Conservation (phyloP, 1,140 invertebrate species). For the Polypedilum vanderplanki region DNA sequence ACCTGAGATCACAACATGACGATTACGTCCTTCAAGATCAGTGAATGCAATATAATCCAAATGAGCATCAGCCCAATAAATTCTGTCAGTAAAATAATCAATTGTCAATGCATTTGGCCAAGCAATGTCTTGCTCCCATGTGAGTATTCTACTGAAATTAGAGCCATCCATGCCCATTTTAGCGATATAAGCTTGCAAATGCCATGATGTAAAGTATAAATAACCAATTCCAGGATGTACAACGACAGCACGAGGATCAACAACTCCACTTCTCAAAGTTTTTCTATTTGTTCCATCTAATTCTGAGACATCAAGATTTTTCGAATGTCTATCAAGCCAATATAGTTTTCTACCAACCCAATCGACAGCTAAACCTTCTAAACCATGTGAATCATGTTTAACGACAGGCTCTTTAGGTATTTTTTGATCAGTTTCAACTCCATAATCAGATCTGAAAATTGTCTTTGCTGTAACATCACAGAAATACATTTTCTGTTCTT, state of each 20-base stretch:
- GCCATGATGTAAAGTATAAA: conserved; percentile 94
- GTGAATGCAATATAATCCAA: conserved; percentile 94
- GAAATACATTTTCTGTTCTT: conserved; percentile 81
- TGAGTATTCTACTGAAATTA: conserved; percentile 82
- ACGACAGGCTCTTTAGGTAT: conserved; percentile 73
- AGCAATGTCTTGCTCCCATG: conserved; percentile 89
- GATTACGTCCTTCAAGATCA: conserved; percentile 80
- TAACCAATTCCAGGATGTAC: conserved; percentile 93
- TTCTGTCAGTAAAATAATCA: conserved; percentile 89
- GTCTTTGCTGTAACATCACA: conserved; percentile 92
- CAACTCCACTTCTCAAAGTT: conserved; percentile 78
- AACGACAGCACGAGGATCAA: conserved; percentile 87
- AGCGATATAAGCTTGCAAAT: conserved; percentile 94
- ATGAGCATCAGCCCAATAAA: conserved; percentile 98
- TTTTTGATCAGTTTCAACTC: conserved; percentile 41
- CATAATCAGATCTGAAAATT: conserved; percentile 67
- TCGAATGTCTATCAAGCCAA: conserved; percentile 93
- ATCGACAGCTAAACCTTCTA: conserved; percentile 94
- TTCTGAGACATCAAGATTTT: conserved; percentile 87
- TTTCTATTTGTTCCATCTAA: conserved; percentile 85
- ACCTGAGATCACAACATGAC: conserved; percentile 75
- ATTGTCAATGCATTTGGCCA: conserved; percentile 98
- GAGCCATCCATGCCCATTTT: conserved; percentile 95
- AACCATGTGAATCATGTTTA: conserved; percentile 84
- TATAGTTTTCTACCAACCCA: conserved; percentile 96